Evolutionary conservation across 2,888 invertebrate species (phyloP), one percentile per base, ranked within the genome.

Genomic region (Furcula furcula): DNA sequence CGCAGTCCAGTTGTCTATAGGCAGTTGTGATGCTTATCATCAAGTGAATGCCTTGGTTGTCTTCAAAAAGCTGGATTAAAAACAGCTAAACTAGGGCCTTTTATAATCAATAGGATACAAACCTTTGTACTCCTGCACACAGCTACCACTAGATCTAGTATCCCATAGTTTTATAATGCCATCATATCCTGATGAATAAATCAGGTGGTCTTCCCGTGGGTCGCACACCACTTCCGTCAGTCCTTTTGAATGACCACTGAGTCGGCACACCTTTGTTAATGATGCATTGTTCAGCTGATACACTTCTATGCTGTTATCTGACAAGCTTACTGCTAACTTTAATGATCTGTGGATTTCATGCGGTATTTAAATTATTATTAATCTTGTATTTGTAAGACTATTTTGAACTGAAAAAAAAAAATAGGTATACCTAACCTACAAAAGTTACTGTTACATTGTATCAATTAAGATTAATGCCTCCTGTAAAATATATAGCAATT

Each of bases 131-230:
- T 84, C 77, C 38, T 76, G 78, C 1, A 70, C 77, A 62, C 76
- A 78, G 29, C 40, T 60, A 0, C 78, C 88, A 34, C 90, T 84
- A 0, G 81, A 76, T 58, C 94, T 76, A 1, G 91, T 79, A 67
- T 94, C 94, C 90, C 92, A 93, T 31, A 92, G 63, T 54, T 89
- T 91, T 16, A 94, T 77, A 12, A 68, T 49, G 0, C 93, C 92
- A 65, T 92, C 90, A 25, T 76, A 73, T 0, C 90, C 91, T 0
- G 90, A 86, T 0, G 91, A 90, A 59, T 92, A 93, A 12, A 94
- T 51, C 26, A 92, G 72, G 61, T 91, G 77, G 31, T 88, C 89
- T 31, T 92, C 90, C 10, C 74, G 79, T 0, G 87, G 86, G 57
- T 90, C 90, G 62, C 92, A 93, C 46, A 90, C 91, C 5, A 92